Evolutionary conservation across 1,140 invertebrate species (phyloP).

Genomic region (Laupala kohalensis): DNA sequence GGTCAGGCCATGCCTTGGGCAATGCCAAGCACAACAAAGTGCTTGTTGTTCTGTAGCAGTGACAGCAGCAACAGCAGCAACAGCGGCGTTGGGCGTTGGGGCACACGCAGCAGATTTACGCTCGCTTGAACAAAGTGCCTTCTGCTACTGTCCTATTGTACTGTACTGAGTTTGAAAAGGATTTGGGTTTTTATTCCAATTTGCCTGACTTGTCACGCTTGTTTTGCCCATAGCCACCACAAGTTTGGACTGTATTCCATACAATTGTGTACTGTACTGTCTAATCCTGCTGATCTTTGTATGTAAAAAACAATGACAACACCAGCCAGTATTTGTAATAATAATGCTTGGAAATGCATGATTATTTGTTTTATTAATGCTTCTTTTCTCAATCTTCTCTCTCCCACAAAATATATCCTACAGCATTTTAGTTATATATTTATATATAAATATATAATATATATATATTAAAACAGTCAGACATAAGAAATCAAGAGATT

Average conservation of each 20-base stretch:
- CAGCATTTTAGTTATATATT: slow-evolving; percentile 8
- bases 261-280: slow-evolving; percentile 40
- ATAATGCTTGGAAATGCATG: slow-evolving; percentile 77
- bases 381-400: slow-evolving; percentile 34
- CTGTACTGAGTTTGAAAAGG: slow-evolving; percentile 15
- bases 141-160: slow-evolving; percentile 17
- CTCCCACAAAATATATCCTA: slow-evolving; percentile 14
- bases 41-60: neutral
- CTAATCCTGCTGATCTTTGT: slow-evolving; percentile 21
- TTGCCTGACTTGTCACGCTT: slow-evolving; percentile 18
- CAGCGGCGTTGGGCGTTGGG: slow-evolving; percentile 1
- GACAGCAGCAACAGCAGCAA: neutral
- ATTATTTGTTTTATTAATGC: slow-evolving; percentile 76
- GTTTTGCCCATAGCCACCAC: slow-evolving; percentile 16
- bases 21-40: neutral
- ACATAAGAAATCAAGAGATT: neutral
- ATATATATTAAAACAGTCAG: neutral
- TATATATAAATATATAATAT: neutral
- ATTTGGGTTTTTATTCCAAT: slow-evolving; percentile 17
- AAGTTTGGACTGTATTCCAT: slow-evolving; percentile 16
- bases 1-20: neutral
- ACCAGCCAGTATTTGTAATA: slow-evolving; percentile 65
- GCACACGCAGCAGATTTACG: slow-evolving; percentile 3
- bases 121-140: slow-evolving; percentile 14
- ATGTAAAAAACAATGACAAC: slow-evolving; percentile 17